These are phyloP conservation scores for Motacilla alba DNA, from an alignment of 2,113 vertebrate species.

Conservation along the genomic window DNA sequence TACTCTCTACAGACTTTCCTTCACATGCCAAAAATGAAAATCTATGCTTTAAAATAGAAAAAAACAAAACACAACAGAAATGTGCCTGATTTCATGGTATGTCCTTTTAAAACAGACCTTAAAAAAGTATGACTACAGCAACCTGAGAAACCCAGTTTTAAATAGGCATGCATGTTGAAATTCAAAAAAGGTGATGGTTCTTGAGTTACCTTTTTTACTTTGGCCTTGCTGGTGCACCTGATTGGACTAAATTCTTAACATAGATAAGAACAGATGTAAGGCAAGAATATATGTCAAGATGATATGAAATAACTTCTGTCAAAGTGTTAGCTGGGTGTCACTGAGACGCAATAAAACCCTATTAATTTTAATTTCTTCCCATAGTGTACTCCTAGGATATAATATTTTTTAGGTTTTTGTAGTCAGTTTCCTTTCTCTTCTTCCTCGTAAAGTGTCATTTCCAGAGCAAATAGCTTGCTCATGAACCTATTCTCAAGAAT, in stretches of 20 bases:
- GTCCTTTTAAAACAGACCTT: neutral
- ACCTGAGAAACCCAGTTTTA: neutral
- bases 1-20: neutral
- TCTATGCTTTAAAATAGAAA: neutral
- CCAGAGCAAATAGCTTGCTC: neutral
- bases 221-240: neutral
- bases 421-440: neutral
- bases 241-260: neutral
- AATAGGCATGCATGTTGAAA: neutral
- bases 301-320: accelerated
- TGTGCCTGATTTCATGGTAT: neutral
- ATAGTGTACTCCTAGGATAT: neutral
- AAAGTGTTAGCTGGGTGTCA: neutral
- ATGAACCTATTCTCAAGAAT: neutral
- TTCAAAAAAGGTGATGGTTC: neutral
- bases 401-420: neutral
- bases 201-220: neutral
- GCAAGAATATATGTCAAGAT: neutral
- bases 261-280: neutral
- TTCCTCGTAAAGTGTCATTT: neutral
- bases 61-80: neutral
- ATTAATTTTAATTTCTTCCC: neutral
- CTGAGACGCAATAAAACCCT: neutral
- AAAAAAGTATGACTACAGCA: neutral
- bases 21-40: neutral